phyloP scores from a whole-genome alignment of 2,797 vertebrate species.

The Pogoniulus pusillus region DNA sequence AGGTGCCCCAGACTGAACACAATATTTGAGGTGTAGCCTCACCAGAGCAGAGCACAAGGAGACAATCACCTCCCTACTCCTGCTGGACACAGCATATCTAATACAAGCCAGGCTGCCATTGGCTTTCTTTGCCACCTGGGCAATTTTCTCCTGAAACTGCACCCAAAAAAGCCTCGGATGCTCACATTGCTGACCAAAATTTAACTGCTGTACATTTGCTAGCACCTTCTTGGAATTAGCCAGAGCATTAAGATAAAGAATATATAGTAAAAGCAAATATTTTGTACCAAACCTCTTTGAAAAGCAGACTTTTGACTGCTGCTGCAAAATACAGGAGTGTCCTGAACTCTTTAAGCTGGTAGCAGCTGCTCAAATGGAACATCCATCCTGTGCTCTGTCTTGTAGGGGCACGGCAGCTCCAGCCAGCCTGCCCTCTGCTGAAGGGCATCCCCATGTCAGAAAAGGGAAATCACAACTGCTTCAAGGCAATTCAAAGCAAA shows the following conservation, averaged over 20 bases:
- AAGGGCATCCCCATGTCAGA: not conserved
- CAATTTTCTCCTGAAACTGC: not conserved
- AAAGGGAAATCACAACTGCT: not conserved
- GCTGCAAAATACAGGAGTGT: not conserved
- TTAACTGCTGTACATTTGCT: not conserved
- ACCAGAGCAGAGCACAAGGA: no score
- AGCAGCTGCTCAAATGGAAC: not conserved
- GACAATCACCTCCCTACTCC: no score
- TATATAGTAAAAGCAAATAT: not conserved
- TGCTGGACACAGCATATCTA: no score
- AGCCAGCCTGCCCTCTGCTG: not conserved
- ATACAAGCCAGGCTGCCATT: no score
- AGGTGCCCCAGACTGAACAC: no score
- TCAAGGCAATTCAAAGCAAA: not conserved
- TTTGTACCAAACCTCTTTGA: not conserved
- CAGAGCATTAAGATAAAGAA: not conserved
- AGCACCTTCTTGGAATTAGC: not conserved
- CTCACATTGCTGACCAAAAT: not conserved
- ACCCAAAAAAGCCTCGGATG: not conserved
- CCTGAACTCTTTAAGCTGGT: not conserved
- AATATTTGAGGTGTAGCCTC: no score
- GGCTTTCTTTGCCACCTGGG: no score
- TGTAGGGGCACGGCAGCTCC: not conserved
- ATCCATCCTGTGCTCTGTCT: not conserved
- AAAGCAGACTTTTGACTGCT: not conserved